These are phyloP conservation scores for Merodon equestris DNA, from an alignment of 2,888 invertebrate species.

Conservation along the genomic window DNA sequence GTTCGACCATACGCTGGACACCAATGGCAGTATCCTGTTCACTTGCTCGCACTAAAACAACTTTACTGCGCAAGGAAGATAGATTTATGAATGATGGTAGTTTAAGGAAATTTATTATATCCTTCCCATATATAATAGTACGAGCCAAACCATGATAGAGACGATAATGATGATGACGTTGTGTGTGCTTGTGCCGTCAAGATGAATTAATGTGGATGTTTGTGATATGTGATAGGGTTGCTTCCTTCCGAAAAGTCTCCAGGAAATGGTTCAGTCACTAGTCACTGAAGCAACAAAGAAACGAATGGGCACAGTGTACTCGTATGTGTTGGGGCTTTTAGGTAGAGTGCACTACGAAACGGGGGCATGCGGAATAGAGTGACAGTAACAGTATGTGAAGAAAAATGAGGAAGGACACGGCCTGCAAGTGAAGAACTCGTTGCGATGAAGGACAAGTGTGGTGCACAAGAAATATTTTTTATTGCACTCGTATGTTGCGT, in stretches of 20 bases:
- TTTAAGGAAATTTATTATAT: constrained; percentile 56
- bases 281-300: neutral
- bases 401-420: neutral
- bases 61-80: constrained; percentile 28
- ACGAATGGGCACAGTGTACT: neutral
- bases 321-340: neutral
- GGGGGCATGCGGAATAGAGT: constrained; percentile 17
- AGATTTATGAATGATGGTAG: constrained; percentile 57
- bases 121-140: constrained; percentile 19
- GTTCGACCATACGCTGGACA: constrained; percentile 1
- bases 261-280: constrained; percentile 7
- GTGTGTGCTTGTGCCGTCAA: neutral
- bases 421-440: neutral
- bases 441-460: no score
- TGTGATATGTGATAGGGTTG: constrained; percentile 29
- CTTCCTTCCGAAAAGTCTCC: constrained; percentile 18
- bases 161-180: constrained; percentile 12
- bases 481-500: no score
- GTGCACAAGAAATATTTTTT: no score
- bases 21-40: constrained; percentile 28
- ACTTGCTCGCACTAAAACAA: constrained; percentile 16
- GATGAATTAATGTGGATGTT: constrained; percentile 30
- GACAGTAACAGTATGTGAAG: constrained; percentile 37
- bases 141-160: no score
- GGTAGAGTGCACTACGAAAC: no score